Base-by-base conservation (phyloP, 2,888 invertebrate genomes). In the Ectemnius continuus region DNA sequence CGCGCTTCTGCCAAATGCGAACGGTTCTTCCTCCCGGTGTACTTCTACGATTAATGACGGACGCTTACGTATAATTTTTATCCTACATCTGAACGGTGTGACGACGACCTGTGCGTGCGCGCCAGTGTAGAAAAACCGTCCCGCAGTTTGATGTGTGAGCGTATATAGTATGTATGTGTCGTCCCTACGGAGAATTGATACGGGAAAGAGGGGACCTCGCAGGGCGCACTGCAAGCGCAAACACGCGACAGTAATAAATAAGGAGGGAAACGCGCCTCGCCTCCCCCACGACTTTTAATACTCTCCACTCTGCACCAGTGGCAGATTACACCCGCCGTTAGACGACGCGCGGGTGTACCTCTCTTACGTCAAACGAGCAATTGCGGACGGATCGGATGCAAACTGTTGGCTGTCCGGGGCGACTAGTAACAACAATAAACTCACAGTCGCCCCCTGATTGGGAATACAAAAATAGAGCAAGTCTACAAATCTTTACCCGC, bases 111-210 rank as follows among this genome's bases (percentile, higher is more conserved):
- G 45, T 48, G 64, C 70, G 52, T 67, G 66, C 58, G 63, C 62
- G 64, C 70, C 75, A 76, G 62, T 70, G 63, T 48, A 73, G 56
- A 76, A 57, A 69, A 79, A 82, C 78, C 76, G 80, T 81, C 80
- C 78, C 62, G 78, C 81, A 81, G 77, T 82, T 80, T 71, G 77
- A 45, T 65, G 26, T n/a, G 28, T 67, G 63, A 74, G 36, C 36
- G 36, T 36, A 2, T 36, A 36, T 36, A 36, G 36, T 36, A 36
- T 36, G 36, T 36, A 11, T 36, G 36, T 36, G 36, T 36, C 36
- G 36, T 8, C 36, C 36, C 36, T 36, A 36, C 8, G 36, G 36
- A 36, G 36, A 36, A 36, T 36, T 36, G 36, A 11, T 36, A 69
- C 36, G 71, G 59, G 47, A 65, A 70, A 68, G 58, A 67, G 67